Conservation (phyloP, 2,888 invertebrate species). For the Altica lythri region DNA sequence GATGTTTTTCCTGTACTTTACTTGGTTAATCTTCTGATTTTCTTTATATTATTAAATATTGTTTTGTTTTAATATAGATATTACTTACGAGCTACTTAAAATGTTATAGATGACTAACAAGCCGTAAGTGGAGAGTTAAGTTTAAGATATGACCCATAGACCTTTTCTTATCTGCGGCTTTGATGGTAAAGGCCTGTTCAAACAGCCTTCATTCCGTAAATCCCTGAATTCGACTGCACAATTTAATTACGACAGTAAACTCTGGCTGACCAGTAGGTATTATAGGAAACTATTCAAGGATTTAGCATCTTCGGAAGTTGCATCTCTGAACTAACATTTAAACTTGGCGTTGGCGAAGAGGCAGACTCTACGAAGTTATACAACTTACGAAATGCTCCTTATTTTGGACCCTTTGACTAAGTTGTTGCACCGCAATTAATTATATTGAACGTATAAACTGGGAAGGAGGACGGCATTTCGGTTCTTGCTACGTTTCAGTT, state of each 20-base stretch:
- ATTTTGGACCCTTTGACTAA: slow-evolving; percentile 36
- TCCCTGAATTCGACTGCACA: slow-evolving; percentile 53
- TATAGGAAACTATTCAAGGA: slow-evolving; percentile 57
- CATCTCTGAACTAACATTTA: slow-evolving; percentile 50
- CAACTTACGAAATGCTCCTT: slow-evolving; percentile 30
- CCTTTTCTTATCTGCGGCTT: too few species aligned
- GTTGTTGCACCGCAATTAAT: slow-evolving; percentile 36
- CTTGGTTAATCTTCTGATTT: too few species aligned
- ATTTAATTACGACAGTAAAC: slow-evolving; percentile 55
- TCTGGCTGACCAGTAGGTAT: slow-evolving; percentile 56
- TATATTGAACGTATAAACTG: slow-evolving; percentile 33
- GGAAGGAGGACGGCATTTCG: slow-evolving; percentile 22
- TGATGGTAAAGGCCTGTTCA: slow-evolving; percentile 50
- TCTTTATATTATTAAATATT: too few species aligned
- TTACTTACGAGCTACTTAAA: too few species aligned
- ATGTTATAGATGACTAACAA: too few species aligned
- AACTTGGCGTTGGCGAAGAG: slow-evolving; percentile 37
- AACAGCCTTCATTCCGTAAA: slow-evolving; percentile 46
- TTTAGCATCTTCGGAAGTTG: slow-evolving; percentile 55
- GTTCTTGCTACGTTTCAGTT: slow-evolving; percentile 33
- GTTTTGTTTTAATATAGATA: too few species aligned
- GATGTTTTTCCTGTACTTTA: too few species aligned
- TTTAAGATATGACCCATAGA: too few species aligned
- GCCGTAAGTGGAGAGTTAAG: too few species aligned
- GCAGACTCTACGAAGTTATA: slow-evolving; percentile 22